phyloP scores from a whole-genome alignment of 2,888 invertebrate species.

The Hanleya hanleyi region DNA sequence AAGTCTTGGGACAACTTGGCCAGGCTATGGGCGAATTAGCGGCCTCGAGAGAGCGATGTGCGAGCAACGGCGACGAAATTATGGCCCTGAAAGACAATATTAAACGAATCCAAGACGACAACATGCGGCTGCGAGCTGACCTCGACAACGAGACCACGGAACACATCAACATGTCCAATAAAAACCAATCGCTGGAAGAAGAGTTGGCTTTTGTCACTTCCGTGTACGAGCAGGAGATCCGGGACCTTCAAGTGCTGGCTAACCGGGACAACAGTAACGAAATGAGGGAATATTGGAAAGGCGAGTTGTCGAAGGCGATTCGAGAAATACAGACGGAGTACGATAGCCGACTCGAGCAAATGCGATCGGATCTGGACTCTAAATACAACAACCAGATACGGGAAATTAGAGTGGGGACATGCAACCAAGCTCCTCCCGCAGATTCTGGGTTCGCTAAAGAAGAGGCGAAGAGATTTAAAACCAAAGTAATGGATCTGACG shows the following conservation, averaged over 20 bases:
- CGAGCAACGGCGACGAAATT: conserved; percentile 44
- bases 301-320: conserved; percentile 74
- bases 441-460: conserved; percentile 72
- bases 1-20: conserved; percentile 45
- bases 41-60: conserved; percentile 43
- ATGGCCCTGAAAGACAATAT: conserved; percentile 38
- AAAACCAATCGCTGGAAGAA: conserved; percentile 73
- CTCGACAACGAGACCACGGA: conserved; percentile 74
- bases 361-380: conserved; percentile 72
- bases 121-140: conserved; percentile 56
- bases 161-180: conserved; percentile 74
- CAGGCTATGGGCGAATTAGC: conserved; percentile 52
- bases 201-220: conserved; percentile 73
- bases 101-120: conserved; percentile 43
- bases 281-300: conserved; percentile 75
- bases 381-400: conserved; percentile 75
- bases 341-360: conserved; percentile 71
- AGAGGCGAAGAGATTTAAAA: conserved; percentile 73
- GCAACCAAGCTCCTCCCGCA: conserved; percentile 69
- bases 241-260: conserved; percentile 72
- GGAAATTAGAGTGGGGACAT: conserved; percentile 73
- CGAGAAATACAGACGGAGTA: conserved; percentile 74
- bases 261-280: conserved; percentile 74
- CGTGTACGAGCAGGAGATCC: conserved; percentile 66
- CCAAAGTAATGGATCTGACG: conserved; percentile 38